phyloP scores from a whole-genome alignment of 2,113 vertebrate genomes.

The Xiphophorus hellerii region DNA sequence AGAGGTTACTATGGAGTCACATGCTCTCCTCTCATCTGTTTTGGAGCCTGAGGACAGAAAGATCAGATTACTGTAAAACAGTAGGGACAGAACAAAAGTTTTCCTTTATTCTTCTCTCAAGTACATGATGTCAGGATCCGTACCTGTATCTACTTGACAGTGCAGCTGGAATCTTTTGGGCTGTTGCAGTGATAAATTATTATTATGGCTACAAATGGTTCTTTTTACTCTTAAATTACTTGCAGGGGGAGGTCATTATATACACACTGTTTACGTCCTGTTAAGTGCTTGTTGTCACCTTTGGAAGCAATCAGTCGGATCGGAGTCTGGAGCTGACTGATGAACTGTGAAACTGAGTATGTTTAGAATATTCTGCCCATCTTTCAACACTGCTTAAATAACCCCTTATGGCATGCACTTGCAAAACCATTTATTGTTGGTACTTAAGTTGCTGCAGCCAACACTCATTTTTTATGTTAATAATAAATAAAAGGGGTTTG shows the following conservation, averaged over 20 bases:
- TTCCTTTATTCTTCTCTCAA: constrained; percentile 28
- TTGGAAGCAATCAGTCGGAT: constrained; percentile 57
- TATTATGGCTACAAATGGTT: constrained; percentile 69
- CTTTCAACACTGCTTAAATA: constrained; percentile 56
- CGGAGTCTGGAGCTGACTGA: constrained; percentile 58
- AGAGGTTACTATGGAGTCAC: constrained; percentile 75
- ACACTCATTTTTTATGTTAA: constrained; percentile 58
- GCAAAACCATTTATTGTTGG: constrained; percentile 53
- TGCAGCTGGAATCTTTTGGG: constrained; percentile 53
- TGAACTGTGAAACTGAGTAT: constrained; percentile 48
- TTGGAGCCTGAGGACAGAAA: constrained; percentile 65
- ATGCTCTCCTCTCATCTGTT: constrained; percentile 66
- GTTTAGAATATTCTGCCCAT: constrained; percentile 45
- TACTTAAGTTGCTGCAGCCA: constrained; percentile 38
- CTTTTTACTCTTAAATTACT: constrained; percentile 68
- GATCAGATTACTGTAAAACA: constrained; percentile 74
- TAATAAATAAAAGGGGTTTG: constrained; percentile 39
- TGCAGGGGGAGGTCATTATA: constrained; percentile 64
- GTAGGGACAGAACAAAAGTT: constrained; percentile 30
- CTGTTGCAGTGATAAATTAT: constrained; percentile 69
- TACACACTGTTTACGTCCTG: constrained; percentile 66
- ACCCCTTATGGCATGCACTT: constrained; percentile 45
- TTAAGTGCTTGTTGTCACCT: constrained; percentile 75
- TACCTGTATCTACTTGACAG: constrained; percentile 70
- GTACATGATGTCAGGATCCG: constrained; percentile 54